Evolutionary conservation across 2,888 invertebrate genomes (phyloP), one percentile per base, ranked within the genome.

Genomic region (Caenorhabditis uteleia): DNA sequence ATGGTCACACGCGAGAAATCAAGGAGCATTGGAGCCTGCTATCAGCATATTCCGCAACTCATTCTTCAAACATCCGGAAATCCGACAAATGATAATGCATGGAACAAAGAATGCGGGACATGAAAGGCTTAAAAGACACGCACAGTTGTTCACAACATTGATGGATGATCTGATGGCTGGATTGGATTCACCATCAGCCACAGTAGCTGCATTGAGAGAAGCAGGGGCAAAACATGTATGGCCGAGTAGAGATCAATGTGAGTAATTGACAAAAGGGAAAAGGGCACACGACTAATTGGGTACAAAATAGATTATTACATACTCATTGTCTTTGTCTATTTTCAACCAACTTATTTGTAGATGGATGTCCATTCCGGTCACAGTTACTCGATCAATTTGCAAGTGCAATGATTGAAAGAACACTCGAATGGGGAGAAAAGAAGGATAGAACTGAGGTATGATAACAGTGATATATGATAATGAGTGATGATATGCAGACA

Each of bases 361-460:
- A 51, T 49, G 68, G 68, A 14, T 73, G 73, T 26, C 70, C 68
- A 14, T 73, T 73, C 33, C 68, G 70, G 3, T 66, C 64, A 8
- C 49, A 65, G 31, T 49, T 65, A n/a, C 47, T 73, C n/a, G 75
- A 75, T 58, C 65, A 62, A 39, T 75, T 75, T 40, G 72, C 75
- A 0, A 44, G 57, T 3, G 67, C 72, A 3, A 75, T 75, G 72
- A 71, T 73, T 27, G 70, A 73, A 39, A 23, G 72, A 26, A 73
- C 75, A 2, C 38, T 73, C 21, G 72, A 75, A 50, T 75, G 75
- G 75, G 75, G 75, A 34, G 70, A 70, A 42, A 72, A 70, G 38
- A 70, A 67, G 45, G 64, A 68, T 42, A 40, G 75, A 40, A 73
- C 70, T n/a, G 73, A 70, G 56, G 71, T 70, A 26, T 2, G 25